These are phyloP conservation scores for Perithous albicinctus DNA, from an alignment of 2,888 invertebrate genomes.

Conservation along the genomic window DNA sequence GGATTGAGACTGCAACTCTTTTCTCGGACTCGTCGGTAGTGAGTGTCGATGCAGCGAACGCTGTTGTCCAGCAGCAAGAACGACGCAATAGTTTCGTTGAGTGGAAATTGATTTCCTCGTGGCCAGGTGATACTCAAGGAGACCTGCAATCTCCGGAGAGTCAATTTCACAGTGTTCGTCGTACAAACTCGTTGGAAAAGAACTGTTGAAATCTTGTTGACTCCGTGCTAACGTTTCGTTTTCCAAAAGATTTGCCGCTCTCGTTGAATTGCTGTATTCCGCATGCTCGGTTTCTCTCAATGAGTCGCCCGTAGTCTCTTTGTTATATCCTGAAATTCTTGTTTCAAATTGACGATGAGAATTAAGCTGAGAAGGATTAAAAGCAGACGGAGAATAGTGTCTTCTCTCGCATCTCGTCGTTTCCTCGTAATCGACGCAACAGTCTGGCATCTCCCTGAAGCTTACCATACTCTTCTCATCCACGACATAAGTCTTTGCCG, in stretches of 20 bases:
- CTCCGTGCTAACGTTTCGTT: no score
- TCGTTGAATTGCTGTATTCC: no score
- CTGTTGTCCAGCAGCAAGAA: conserved; percentile 18
- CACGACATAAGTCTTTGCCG: conserved; percentile 26
- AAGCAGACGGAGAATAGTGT: background rate
- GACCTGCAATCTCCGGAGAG: conserved; percentile 17
- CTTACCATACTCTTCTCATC: background rate
- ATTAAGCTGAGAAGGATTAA: background rate
- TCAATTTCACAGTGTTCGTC: conserved; percentile 32
- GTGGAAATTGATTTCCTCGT: conserved; percentile 45
- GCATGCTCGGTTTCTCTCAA: no score
- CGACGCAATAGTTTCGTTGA: conserved; percentile 20
- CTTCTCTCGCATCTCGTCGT: no score
- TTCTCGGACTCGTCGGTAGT: conserved; percentile 10
- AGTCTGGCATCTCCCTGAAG: background rate
- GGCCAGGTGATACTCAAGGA: conserved; percentile 29
- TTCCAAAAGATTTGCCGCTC: no score
- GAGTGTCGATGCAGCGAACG: conserved; percentile 29
- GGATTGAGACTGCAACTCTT: conserved; percentile 30
- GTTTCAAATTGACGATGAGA: background rate
- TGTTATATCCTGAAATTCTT: background rate
- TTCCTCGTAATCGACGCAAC: conserved; percentile 16
- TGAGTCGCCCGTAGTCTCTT: background rate
- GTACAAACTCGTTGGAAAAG: conserved; percentile 12
- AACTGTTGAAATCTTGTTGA: conserved; percentile 37